Evolutionary conservation across 2,113 vertebrate genomes (phyloP).

Genomic region (Pontoporia blainvillei): DNA sequence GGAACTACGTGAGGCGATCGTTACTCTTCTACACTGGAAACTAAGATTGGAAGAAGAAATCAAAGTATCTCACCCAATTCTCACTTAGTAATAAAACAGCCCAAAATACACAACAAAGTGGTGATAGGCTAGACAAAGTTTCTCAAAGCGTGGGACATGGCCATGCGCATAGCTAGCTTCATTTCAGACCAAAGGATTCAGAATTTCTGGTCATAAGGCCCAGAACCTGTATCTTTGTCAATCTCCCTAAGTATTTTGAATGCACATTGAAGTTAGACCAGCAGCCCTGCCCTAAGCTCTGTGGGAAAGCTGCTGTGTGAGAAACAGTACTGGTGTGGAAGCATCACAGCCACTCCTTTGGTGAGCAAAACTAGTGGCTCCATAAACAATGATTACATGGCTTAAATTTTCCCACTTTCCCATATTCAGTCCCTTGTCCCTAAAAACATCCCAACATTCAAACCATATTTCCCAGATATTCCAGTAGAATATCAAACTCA

Average conservation of each 20-base stretch:
- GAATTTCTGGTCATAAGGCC: background rate
- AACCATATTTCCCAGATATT: too few species aligned
- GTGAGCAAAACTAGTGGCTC: background rate
- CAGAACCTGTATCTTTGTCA: background rate
- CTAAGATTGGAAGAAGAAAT: background rate
- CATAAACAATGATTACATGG: background rate
- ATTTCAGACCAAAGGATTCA: background rate
- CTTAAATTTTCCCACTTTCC: background rate
- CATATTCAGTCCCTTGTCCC: background rate
- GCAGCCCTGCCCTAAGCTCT: background rate
- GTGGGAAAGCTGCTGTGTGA: rapidly evolving
- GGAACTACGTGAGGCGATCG: background rate
- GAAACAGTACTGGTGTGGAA: rapidly evolving
- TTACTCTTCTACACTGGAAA: background rate
- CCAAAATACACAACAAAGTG: background rate
- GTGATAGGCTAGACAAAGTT: background rate
- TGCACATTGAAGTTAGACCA: background rate
- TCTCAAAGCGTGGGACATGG: background rate
- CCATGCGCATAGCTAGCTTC: background rate
- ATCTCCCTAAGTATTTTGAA: background rate
- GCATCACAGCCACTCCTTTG: background rate
- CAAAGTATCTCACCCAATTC: background rate
- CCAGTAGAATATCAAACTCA: background rate
- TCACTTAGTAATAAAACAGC: background rate
- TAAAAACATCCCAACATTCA: background rate